Percentiles rank a stretch among this genome's conserved stretches.
These are phyloP conservation scores for Drymonia ruficornis DNA, from an alignment of 2,888 invertebrate species.

Conservation along the genomic window DNA sequence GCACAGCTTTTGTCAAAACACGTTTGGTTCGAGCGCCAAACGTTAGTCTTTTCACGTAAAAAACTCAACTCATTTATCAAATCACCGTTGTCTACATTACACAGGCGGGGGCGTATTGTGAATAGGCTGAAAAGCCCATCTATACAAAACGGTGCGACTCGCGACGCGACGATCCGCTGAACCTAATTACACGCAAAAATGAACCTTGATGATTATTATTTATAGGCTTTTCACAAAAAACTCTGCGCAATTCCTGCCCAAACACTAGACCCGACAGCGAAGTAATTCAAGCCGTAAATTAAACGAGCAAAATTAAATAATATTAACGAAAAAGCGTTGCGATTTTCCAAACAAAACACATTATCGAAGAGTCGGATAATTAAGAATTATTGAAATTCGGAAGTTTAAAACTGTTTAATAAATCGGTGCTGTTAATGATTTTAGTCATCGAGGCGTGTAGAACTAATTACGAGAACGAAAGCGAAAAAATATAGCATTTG, in stretches of 20 bases:
- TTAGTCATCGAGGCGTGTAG: not conserved
- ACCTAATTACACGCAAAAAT: conserved; percentile 52
- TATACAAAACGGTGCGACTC: conserved; percentile 54
- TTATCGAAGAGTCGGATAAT: conserved; percentile 47
- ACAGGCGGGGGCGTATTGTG: conserved; percentile 66
- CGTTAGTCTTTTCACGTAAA: conserved; percentile 66
- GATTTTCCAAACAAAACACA: conserved; percentile 60
- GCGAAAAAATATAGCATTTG: not conserved
- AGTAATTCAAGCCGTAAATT: conserved; percentile 66
- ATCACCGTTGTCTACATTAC: conserved; percentile 77
- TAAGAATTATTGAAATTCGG: conserved; percentile 34
- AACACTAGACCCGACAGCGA: conserved; percentile 44
- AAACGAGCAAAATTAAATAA: conserved; percentile 73
- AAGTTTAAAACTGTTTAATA: conserved; percentile 17
- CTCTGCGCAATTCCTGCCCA: conserved; percentile 9
- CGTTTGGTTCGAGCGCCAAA: conserved; percentile 55
- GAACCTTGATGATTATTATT: conserved; percentile 49
- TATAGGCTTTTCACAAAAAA: conserved; percentile 30
- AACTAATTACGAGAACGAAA: not conserved
- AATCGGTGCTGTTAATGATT: conserved; percentile 8
- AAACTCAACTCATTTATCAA: conserved; percentile 77
- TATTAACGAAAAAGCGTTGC: conserved; percentile 66
- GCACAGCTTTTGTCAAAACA: conserved; percentile 61
- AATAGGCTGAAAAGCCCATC: conserved; percentile 72
- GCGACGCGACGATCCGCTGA: conserved; percentile 46